A percentile compares a stretch with the other conserved stretches of the same genome.
Conservation (phyloP, 2,113 vertebrate genomes). For the Miniopterus natalensis region DNA sequence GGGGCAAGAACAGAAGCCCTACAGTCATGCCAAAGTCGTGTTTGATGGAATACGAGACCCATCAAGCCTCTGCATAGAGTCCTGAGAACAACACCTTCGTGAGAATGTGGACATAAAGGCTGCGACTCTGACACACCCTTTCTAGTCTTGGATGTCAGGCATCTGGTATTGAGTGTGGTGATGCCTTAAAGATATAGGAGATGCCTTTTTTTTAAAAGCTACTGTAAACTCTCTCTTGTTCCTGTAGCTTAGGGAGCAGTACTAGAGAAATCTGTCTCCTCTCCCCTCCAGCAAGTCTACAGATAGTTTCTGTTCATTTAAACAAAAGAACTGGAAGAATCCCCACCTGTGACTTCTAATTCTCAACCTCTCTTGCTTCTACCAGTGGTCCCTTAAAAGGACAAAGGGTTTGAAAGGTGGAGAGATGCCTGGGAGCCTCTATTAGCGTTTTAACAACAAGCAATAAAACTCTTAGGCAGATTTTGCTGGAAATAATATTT, state of each 20-base stretch:
- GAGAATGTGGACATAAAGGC: background rate
- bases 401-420: background rate
- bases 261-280: background rate
- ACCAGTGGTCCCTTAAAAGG: background rate
- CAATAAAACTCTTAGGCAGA: background rate
- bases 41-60: background rate
- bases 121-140: background rate
- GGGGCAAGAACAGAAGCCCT: background rate
- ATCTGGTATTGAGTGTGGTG: background rate
- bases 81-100: background rate
- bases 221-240: background rate
- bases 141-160: background rate
- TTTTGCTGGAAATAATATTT: background rate
- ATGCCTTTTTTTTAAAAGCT: background rate
- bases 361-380: background rate
- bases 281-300: background rate
- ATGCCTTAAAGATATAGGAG: background rate
- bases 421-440: background rate
- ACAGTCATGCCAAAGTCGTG: background rate
- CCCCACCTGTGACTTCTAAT: background rate
- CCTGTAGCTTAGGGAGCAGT: background rate
- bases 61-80: background rate
- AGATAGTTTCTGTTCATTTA: background rate
- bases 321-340: slow-evolving; percentile 19
- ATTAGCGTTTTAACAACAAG: background rate